Evolutionary conservation across 2,888 invertebrate species (phyloP).

Genomic region (Melinaea marsaeus): DNA sequence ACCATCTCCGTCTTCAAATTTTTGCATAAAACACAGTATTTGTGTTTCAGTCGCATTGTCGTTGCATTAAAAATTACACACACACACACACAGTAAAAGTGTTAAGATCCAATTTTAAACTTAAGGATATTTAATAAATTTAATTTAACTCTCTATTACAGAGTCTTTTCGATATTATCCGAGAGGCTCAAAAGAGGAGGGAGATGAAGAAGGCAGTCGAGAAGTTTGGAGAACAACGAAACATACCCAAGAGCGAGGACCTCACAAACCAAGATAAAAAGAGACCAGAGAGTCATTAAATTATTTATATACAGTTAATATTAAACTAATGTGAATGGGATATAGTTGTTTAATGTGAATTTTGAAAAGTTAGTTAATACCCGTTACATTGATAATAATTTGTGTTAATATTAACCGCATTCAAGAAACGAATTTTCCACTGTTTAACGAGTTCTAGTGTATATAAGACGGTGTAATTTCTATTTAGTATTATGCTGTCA

Average conservation of each 20-base stretch:
- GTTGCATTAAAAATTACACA: no score
- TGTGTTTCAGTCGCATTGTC: no score
- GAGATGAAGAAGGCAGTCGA: conserved; percentile 59
- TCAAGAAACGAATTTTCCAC: neutral
- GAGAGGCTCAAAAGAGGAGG: conserved; percentile 66
- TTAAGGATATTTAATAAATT: neutral
- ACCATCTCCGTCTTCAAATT: no score
- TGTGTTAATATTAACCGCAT: neutral
- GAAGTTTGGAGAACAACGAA: conserved; percentile 42
- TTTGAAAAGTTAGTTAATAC: no score
- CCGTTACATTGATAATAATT: no score
- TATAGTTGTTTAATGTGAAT: neutral
- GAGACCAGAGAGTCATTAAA: conserved; percentile 64
- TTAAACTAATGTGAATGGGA: neutral
- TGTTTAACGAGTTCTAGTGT: conserved; percentile 34
- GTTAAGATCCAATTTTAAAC: neutral
- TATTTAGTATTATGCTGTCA: conserved; percentile 32
- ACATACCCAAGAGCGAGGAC: conserved; percentile 53
- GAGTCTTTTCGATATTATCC: conserved; percentile 69
- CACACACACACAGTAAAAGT: no score
- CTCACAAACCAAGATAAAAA: conserved; percentile 52
- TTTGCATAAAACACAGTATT: no score
- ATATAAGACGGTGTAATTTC: conserved; percentile 32
- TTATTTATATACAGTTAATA: conserved; percentile 1
- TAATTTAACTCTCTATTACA: conserved; percentile 39